phyloP scores from a whole-genome alignment of 2,113 vertebrate species.

The Oncorhynchus keta region DNA sequence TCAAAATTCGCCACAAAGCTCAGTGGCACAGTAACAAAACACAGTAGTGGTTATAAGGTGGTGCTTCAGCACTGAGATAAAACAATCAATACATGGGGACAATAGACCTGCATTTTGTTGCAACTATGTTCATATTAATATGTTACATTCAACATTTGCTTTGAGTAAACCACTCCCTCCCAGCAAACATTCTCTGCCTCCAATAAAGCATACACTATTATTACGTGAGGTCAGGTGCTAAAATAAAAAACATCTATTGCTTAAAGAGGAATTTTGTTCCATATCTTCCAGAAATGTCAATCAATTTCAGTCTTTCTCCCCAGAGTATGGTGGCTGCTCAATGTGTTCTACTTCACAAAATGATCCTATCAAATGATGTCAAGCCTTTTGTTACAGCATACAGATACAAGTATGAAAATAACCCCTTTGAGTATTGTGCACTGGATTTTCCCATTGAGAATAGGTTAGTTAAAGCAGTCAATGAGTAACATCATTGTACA shows the following conservation, averaged over 20 bases:
- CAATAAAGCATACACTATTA: slow-evolving; percentile 16
- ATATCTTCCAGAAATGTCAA: slow-evolving; percentile 7
- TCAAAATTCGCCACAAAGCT: background rate
- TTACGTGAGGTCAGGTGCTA: slow-evolving; percentile 23
- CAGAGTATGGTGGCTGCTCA: slow-evolving; percentile 11
- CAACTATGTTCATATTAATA: background rate
- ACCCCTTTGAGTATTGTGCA: slow-evolving; percentile 10
- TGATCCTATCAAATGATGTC: slow-evolving; percentile 23
- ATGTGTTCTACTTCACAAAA: slow-evolving; percentile 27
- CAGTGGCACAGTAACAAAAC: background rate
- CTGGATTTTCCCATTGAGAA: slow-evolving; percentile 32
- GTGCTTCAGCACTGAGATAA: background rate
- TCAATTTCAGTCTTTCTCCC: slow-evolving; percentile 8
- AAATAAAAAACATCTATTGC: slow-evolving; percentile 15
- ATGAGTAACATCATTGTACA: slow-evolving; percentile 46
- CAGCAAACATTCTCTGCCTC: slow-evolving; percentile 11
- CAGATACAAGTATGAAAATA: slow-evolving; percentile 31
- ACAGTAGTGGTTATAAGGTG: background rate
- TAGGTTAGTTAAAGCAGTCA: slow-evolving; percentile 41
- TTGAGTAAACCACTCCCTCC: background rate
- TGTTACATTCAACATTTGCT: background rate
- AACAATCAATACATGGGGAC: background rate
- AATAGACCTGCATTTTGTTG: background rate
- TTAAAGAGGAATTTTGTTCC: slow-evolving; percentile 11
- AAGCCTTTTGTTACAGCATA: slow-evolving; percentile 48